Evolutionary conservation across 2,113 vertebrate genomes (phyloP).

Genomic region (Chloroceryle aenea): DNA sequence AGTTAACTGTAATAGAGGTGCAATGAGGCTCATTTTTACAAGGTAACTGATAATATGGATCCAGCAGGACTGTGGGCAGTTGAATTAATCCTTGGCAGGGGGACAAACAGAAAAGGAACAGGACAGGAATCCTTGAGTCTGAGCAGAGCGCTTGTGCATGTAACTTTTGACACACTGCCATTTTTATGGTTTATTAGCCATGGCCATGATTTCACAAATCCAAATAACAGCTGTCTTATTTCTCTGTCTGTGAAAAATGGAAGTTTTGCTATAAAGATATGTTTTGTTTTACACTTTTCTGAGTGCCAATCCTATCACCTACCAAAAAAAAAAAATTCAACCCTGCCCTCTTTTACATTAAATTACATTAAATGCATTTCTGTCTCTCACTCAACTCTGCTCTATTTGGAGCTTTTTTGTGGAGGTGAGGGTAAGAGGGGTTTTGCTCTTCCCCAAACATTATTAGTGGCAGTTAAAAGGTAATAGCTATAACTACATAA

Average conservation of each 20-base stretch:
- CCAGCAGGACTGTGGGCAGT: neutral
- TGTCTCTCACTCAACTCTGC: neutral
- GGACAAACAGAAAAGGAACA: rapidly evolving
- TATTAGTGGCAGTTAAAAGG: neutral
- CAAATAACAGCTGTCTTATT: neutral
- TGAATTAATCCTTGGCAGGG: neutral
- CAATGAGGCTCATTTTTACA: neutral
- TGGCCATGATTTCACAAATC: neutral
- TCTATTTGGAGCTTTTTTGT: neutral
- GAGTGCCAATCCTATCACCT: neutral
- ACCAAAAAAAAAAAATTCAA: neutral
- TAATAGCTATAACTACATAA: neutral
- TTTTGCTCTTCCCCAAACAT: neutral
- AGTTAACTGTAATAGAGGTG: neutral
- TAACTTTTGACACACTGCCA: neutral
- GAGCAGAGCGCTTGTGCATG: neutral
- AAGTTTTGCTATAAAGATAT: neutral
- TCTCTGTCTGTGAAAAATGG: neutral
- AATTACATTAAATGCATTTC: rapidly evolving
- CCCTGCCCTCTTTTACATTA: neutral
- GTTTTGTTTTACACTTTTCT: neutral
- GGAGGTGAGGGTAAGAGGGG: neutral
- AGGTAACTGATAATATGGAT: neutral
- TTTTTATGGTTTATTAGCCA: neutral
- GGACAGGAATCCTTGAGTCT: neutral